These are phyloP conservation scores for Maniola jurtina DNA, from an alignment of 1,140 invertebrate species.

Conservation along the genomic window DNA sequence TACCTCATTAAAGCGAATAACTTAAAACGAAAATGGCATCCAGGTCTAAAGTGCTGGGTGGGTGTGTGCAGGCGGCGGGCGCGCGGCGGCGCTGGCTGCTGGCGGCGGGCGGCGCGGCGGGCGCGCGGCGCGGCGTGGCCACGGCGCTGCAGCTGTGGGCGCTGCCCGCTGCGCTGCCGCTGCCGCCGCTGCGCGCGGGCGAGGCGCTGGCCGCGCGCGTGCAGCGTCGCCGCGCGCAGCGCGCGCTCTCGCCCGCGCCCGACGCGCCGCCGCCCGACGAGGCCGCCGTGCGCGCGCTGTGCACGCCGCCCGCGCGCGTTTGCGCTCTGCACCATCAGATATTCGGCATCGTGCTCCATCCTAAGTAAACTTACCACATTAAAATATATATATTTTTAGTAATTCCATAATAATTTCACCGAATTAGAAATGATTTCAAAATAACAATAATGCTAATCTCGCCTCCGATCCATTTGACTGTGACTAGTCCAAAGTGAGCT, in stretches of 20 bases:
- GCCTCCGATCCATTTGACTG: too few relatives aligned
- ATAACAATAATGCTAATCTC: too few relatives aligned
- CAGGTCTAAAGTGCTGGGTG: too few relatives aligned
- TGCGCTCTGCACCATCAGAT: slow-evolving; percentile 32
- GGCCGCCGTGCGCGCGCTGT: slow-evolving; percentile 43
- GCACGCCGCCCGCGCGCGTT: slow-evolving; percentile 36
- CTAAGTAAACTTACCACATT: too few relatives aligned
- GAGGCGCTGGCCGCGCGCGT: slow-evolving; percentile 37
- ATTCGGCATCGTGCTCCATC: slow-evolving; percentile 39
- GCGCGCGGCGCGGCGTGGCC: slow-evolving; percentile 31
- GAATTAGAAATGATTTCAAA: too few relatives aligned
- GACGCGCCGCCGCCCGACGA: slow-evolving; percentile 34
- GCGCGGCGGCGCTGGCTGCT: slow-evolving; percentile 29
- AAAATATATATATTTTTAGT: too few relatives aligned
- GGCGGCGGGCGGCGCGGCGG: slow-evolving; percentile 32
- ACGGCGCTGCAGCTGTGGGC: slow-evolving; percentile 37
- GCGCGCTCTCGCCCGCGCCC: slow-evolving; percentile 19
- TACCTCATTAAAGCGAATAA: too few relatives aligned
- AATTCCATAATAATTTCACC: neutral
- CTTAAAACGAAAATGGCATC: too few relatives aligned
- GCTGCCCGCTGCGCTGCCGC: slow-evolving; percentile 27
- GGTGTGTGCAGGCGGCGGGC: neutral
- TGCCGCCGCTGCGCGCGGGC: slow-evolving; percentile 34
- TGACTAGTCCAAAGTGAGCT: too few relatives aligned
- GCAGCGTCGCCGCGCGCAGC: slow-evolving; percentile 25